phyloP scores from a whole-genome alignment of 2,888 invertebrate species.

The Dasypogon diadema region DNA sequence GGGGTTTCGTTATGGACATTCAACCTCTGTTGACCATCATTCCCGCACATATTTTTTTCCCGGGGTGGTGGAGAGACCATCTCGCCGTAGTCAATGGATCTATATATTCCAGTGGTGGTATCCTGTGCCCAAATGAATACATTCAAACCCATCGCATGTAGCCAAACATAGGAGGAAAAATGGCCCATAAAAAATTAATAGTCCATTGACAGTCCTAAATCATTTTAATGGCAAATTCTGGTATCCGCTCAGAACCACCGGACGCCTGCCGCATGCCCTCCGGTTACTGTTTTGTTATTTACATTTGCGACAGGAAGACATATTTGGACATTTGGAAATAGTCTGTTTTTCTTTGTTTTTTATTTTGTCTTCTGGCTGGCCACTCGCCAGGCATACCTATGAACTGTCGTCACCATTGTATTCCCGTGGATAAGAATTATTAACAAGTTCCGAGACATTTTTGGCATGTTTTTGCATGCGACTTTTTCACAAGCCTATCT shows the following conservation, averaged over 20 bases:
- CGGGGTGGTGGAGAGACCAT: neutral
- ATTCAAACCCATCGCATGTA: constrained; percentile 15
- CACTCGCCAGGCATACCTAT: neutral
- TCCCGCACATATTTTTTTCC: constrained; percentile 5
- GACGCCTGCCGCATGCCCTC: constrained; percentile 1
- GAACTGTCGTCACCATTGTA: constrained; percentile 22
- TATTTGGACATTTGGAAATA: constrained; percentile 25
- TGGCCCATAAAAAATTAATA: constrained; percentile 59
- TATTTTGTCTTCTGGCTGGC: neutral
- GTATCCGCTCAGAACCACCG: constrained; percentile 50
- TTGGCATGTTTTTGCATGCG: neutral
- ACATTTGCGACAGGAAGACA: constrained; percentile 34
- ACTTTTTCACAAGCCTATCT: neutral
- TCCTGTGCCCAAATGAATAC: constrained; percentile 36
- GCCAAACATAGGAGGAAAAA: constrained; percentile 11
- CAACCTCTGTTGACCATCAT: neutral
- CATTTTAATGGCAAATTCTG: constrained; percentile 60
- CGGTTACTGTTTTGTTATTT: constrained; percentile 12
- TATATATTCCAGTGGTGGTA: constrained; percentile 9
- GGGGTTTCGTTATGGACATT: too few species aligned
- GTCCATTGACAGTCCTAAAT: constrained; percentile 59
- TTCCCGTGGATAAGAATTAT: neutral
- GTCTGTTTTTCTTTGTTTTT: constrained; percentile 19
- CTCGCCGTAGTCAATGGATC: constrained; percentile 33
- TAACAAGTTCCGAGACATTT: neutral